Conservation (phyloP, 2,113 vertebrate genomes). For the Laterallus jamaicensis region DNA sequence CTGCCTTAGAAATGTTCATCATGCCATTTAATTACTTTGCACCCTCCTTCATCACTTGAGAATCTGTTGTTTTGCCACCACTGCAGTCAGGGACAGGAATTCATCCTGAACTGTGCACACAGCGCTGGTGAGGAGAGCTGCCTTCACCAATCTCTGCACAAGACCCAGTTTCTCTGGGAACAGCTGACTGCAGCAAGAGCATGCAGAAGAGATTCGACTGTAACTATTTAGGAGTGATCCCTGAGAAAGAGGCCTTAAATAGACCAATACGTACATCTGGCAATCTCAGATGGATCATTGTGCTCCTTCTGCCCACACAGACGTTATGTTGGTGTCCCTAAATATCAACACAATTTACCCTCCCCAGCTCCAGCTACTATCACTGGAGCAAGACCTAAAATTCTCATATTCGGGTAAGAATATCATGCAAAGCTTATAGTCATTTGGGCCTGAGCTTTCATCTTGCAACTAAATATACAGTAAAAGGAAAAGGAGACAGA, state of each 20-base stretch:
- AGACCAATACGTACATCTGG: conserved; percentile 17
- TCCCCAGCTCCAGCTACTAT: not conserved
- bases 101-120: not conserved
- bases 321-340: not conserved
- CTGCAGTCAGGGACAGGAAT: not conserved
- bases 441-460: not conserved
- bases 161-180: conserved; percentile 35
- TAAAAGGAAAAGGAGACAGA: not conserved
- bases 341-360: conserved; percentile 4
- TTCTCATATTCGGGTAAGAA: not conserved
- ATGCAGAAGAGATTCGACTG: not conserved
- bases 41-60: not conserved
- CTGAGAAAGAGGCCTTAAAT: conserved; percentile 56
- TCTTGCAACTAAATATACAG: not conserved
- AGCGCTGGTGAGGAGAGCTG: not conserved
- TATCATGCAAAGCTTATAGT: not conserved
- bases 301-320: not conserved
- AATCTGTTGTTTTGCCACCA: not conserved
- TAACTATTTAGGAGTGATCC: conserved; percentile 49
- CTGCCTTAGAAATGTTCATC: not conserved
- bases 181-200: conserved; percentile 7
- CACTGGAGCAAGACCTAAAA: not conserved
- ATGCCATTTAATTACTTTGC: not conserved
- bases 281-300: conserved; percentile 31
- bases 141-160: not conserved